Percentiles rank a stretch among this genome's conserved stretches.
These are phyloP conservation scores for Eumaeus atala DNA, from an alignment of 1,140 invertebrate genomes.

Conservation along the genomic window DNA sequence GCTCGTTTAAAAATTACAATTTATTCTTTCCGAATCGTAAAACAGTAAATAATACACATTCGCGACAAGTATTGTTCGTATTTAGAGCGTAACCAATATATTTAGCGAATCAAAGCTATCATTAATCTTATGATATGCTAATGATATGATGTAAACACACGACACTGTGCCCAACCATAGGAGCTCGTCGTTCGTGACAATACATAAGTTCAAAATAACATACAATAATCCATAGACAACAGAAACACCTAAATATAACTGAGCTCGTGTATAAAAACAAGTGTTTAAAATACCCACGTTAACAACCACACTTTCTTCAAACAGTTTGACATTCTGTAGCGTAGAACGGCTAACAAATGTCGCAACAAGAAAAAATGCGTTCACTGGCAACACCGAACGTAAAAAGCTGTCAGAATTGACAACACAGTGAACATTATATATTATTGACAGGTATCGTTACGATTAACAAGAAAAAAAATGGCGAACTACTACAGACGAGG, in stretches of 20 bases:
- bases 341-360: no score
- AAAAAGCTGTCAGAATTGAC: no score
- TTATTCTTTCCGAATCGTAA: conserved; percentile 3
- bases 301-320: no score
- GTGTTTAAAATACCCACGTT: no score
- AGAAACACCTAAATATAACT: conserved; percentile 14
- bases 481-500: no score
- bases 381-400: no score
- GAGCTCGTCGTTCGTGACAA: conserved; percentile 31
- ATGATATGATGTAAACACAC: conserved; percentile 68
- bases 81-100: conserved; percentile 5
- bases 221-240: conserved; percentile 12
- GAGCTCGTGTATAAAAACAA: neutral
- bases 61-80: conserved; percentile 4
- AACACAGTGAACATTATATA: no score
- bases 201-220: conserved; percentile 15
- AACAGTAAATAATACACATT: conserved; percentile 5
- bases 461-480: no score
- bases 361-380: no score
- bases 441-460: no score
- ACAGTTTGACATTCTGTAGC: no score
- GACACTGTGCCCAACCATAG: conserved; percentile 56
- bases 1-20: conserved; percentile 14
- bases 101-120: conserved; percentile 3
- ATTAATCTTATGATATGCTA: conserved; percentile 58